Conservation (phyloP, 2,888 invertebrate genomes). For the Aspidiotus destructor region DNA sequence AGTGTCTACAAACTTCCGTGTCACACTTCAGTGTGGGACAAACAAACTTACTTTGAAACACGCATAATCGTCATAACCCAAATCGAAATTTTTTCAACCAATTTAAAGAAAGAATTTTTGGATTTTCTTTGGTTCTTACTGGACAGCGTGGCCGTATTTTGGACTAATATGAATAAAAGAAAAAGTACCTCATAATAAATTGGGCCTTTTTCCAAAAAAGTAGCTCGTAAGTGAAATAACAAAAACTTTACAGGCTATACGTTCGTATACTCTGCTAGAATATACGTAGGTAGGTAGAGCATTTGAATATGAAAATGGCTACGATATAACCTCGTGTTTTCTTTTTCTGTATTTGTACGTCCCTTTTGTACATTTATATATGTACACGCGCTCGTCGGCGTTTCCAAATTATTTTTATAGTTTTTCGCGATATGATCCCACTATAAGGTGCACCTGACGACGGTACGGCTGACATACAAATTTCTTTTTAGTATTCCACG, state of each 20-base stretch:
- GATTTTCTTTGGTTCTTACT: too few relatives aligned
- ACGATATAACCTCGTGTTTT: background rate
- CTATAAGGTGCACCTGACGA: constrained; percentile 28
- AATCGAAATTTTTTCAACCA: too few relatives aligned
- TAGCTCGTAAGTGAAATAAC: background rate
- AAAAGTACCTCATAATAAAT: background rate
- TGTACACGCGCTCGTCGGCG: background rate
- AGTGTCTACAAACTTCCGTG: too few relatives aligned
- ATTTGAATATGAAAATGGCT: background rate
- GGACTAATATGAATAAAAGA: background rate
- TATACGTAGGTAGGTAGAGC: too few relatives aligned
- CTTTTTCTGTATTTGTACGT: background rate
- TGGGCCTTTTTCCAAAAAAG: background rate
- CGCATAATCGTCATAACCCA: too few relatives aligned
- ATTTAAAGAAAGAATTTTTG: too few relatives aligned
- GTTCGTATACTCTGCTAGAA: too few relatives aligned
- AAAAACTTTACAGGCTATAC: background rate
- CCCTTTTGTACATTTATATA: constrained; percentile 4
- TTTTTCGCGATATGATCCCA: constrained; percentile 24
- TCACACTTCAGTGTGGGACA: too few relatives aligned
- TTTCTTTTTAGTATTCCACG: constrained; percentile 21
- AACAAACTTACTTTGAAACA: too few relatives aligned
- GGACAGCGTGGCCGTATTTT: background rate
- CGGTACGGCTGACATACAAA: constrained; percentile 28
- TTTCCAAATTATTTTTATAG: constrained; percentile 24